These are phyloP conservation scores for Notarius quadriscutis DNA, from an alignment of 2,113 vertebrate species.

Conservation along the genomic window DNA sequence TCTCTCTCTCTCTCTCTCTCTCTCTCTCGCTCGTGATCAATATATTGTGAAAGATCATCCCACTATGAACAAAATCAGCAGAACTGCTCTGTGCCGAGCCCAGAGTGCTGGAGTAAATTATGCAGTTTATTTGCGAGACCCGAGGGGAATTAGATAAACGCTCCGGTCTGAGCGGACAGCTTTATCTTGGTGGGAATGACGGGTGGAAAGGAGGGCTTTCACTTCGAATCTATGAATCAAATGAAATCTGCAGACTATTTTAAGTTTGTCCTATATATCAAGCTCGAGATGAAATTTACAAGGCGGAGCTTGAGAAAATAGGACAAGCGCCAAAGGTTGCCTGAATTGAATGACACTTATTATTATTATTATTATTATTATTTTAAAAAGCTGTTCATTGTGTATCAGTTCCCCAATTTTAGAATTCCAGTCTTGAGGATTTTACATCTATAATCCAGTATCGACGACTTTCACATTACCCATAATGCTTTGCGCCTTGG, in stretches of 20 bases:
- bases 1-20: background rate
- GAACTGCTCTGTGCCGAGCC: background rate
- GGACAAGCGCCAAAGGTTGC: conserved; percentile 22
- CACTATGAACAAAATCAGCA: conserved; percentile 4
- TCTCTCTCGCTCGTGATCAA: background rate
- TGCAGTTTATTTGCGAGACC: conserved; percentile 23
- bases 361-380: background rate
- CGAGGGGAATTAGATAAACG: background rate
- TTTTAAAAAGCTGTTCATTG: background rate
- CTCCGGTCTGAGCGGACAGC: conserved; percentile 12
- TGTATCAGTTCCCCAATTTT: background rate
- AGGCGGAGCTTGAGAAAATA: conserved; percentile 39
- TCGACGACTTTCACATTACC: too few species aligned
- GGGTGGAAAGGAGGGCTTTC: conserved; percentile 33
- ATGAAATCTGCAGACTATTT: conserved; percentile 50
- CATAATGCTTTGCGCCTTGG: too few species aligned
- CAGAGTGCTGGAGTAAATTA: conserved; percentile 11
- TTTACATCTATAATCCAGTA: background rate
- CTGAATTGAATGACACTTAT: background rate
- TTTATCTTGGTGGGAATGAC: conserved; percentile 20
- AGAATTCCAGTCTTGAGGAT: background rate
- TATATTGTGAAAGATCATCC: background rate
- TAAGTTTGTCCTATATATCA: conserved; percentile 51
- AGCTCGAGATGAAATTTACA: conserved; percentile 28
- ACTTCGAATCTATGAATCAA: conserved; percentile 25